Conservation (phyloP, 2,888 invertebrate species). For the Acronicta psi region DNA sequence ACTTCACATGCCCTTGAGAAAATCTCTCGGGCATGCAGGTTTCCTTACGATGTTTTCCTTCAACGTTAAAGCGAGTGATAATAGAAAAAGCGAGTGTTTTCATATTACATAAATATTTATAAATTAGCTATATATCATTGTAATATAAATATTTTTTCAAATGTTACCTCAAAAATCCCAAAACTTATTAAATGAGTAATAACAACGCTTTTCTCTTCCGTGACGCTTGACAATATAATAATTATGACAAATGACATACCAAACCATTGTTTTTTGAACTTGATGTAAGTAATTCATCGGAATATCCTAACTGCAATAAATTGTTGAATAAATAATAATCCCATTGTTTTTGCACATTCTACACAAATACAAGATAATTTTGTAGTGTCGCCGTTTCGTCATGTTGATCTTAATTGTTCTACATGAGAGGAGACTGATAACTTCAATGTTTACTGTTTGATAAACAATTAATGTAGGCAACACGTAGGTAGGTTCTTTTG, state of each 20-base stretch:
- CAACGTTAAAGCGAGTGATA: too few relatives aligned
- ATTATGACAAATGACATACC: too few relatives aligned
- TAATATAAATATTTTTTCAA: too few relatives aligned
- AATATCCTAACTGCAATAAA: constrained; percentile 20
- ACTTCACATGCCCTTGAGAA: too few relatives aligned
- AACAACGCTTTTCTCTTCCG: constrained; percentile 1
- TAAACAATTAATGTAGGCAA: constrained; percentile 5
- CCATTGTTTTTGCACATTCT: constrained; percentile 27
- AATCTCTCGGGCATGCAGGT: too few relatives aligned
- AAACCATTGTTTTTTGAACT: constrained; percentile 27
- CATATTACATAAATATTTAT: too few relatives aligned
- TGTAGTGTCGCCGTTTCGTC: constrained; percentile 14
- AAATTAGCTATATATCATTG: too few relatives aligned
- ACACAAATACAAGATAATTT: constrained; percentile 27
- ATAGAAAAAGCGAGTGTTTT: too few relatives aligned
- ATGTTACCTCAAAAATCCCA: too few relatives aligned
- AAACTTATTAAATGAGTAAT: not conserved
- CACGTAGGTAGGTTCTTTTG: not conserved
- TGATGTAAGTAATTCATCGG: constrained; percentile 21
- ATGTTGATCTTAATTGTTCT: constrained; percentile 28
- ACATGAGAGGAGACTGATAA: constrained; percentile 22
- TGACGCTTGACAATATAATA: constrained; percentile 18
- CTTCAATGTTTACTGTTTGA: constrained; percentile 20
- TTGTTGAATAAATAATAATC: constrained; percentile 29
- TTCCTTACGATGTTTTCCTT: too few relatives aligned